Conservation (phyloP, 37 sponge, comb jelly and placozoan genomes). For the Mnemiopsis leidyi region DNA sequence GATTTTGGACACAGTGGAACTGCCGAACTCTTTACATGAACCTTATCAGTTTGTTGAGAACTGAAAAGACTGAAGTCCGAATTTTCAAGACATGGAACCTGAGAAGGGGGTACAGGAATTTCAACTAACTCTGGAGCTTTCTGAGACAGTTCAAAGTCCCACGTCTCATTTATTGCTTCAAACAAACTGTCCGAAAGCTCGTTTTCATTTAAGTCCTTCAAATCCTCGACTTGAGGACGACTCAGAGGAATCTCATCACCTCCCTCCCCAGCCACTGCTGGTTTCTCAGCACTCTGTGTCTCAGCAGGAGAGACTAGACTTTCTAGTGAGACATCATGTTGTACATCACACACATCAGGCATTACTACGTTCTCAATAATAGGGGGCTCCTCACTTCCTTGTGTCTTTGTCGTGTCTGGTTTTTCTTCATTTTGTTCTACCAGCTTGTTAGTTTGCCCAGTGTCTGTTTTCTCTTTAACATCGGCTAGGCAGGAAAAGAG, state of each 20-base stretch:
- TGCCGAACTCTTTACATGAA: neutral
- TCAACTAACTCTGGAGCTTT: neutral
- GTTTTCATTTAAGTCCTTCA: neutral
- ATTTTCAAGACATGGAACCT: neutral
- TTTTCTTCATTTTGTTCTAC: neutral
- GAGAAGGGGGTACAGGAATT: neutral
- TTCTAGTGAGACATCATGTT: slow-evolving; percentile 37
- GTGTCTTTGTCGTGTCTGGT: too few species aligned
- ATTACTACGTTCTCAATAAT: neutral
- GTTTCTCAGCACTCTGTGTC: neutral
- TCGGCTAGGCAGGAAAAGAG: slow-evolving; percentile 25
- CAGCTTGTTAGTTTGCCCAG: neutral
- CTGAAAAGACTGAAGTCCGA: slow-evolving; percentile 1
- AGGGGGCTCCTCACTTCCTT: neutral
- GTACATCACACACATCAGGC: neutral
- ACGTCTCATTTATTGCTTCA: neutral
- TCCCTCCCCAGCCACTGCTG: neutral
- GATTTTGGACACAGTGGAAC: neutral
- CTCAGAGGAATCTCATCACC: neutral
- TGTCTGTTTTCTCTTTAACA: neutral
- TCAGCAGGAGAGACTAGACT: neutral
- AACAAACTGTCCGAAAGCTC: neutral
- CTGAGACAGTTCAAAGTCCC: neutral
- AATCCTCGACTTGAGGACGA: neutral
- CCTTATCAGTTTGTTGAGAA: neutral